Evolutionary conservation across 2,888 invertebrate genomes (phyloP), one percentile per base, ranked within the genome.

Genomic region (Syrphus vitripennis): DNA sequence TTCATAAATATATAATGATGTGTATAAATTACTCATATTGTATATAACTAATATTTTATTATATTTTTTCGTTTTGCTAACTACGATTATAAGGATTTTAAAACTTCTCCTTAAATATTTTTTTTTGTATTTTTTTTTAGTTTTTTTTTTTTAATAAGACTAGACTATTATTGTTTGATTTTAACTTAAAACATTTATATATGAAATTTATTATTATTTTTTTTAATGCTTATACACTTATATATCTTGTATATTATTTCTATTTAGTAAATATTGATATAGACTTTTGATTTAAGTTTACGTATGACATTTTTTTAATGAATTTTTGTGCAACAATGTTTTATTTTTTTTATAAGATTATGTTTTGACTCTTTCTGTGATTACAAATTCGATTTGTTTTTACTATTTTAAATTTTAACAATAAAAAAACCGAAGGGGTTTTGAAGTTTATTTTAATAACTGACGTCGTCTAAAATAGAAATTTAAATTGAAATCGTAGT

Each of bases 81-180:
- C 84, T 84, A 84, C 84, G 37, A 61, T n/a, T n/a, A n/a, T 48
- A 24, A 67, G 29, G 67, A 61, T 55, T 70, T 48, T 34, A 70
- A 69, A 57, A 53, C 19, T 12, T 79, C 40, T 63, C 55, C 63
- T 79, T 50, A 42, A 19, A 24, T 24, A 6, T 31, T 37, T 24
- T 34, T 34, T 34, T 34, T 34, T 74, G n/a, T 63, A 29, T 21
- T 26, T 21, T n/a, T n/a, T n/a, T n/a, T 77, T 19, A 5, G 14
- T 26, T 26, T 65, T 45, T 31, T 55, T 37, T 53, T 19, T 26
- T 31, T 42, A 19, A 21, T 37, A 40, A 61, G 34, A 16, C 53
- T 83, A 69, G 26, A 78, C 72, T 78, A 83, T 83, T 79, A 80
- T 79, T 75, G 79, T 80, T 79, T 55, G 16, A 29, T 42, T 55